Percentiles rank a stretch among this genome's conserved stretches.
Evolutionary conservation across 2,888 invertebrate genomes (phyloP).

Genomic region (Athalia rosae): DNA sequence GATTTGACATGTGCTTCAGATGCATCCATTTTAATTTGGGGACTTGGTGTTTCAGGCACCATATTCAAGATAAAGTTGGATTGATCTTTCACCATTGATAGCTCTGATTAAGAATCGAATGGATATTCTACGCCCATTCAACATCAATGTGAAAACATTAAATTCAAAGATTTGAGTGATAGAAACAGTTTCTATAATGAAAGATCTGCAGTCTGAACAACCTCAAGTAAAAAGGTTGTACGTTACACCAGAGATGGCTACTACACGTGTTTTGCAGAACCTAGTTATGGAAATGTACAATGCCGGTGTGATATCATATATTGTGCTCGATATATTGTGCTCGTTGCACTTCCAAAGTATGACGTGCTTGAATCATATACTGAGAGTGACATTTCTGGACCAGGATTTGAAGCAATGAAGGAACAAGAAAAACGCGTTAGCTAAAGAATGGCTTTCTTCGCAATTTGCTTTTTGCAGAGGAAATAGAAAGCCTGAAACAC

Average conservation of each 20-base stretch:
- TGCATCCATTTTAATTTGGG: conserved; percentile 77
- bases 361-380: conserved; percentile 73
- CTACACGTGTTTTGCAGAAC: conserved; percentile 79
- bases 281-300: conserved; percentile 82
- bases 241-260: conserved; percentile 97
- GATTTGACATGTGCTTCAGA: conserved; percentile 83
- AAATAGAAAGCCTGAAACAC: conserved; percentile 53
- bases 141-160: conserved; percentile 90
- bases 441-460: conserved; percentile 81
- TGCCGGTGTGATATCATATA: conserved; percentile 87
- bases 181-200: conserved; percentile 86
- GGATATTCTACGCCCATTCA: conserved; percentile 85
- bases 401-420: conserved; percentile 73
- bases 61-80: conserved; percentile 87
- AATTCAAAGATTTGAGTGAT: conserved; percentile 91
- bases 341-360: conserved; percentile 74
- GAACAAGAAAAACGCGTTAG: conserved; percentile 78
- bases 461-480: conserved; percentile 84
- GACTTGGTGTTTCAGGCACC: conserved; percentile 54
- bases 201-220: conserved; percentile 80
- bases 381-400: conserved; percentile 69
- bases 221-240: conserved; percentile 92
- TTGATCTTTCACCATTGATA: conserved; percentile 95
- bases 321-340: conserved; percentile 88
- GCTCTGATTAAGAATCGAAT: conserved; percentile 99